Conservation (phyloP, 1,140 invertebrate species). For the Heliconius eleuchia region DNA sequence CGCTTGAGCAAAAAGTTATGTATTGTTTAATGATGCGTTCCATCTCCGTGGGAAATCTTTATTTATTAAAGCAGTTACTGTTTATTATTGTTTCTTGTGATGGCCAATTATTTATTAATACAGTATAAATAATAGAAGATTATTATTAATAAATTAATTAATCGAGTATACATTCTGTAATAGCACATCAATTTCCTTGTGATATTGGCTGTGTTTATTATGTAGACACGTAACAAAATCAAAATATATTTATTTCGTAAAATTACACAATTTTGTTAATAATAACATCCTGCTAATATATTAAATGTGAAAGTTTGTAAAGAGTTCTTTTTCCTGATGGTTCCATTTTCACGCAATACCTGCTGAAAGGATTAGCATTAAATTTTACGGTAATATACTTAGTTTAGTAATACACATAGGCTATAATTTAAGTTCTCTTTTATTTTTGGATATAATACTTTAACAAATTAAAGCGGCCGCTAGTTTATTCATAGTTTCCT, state of each 20-base stretch:
- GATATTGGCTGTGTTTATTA: not conserved
- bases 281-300: not conserved
- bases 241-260: not conserved
- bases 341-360: too few relatives aligned
- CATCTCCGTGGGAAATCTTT: conserved; percentile 33
- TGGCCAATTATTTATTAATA: not conserved
- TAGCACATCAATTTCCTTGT: not conserved
- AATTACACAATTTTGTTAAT: not conserved
- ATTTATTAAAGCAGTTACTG: not conserved
- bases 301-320: too few relatives aligned
- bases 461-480: too few relatives aligned
- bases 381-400: too few relatives aligned
- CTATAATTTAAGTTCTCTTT: too few relatives aligned
- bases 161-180: not conserved
- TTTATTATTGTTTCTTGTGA: conserved; percentile 9
- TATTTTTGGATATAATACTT: too few relatives aligned
- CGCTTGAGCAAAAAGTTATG: conserved; percentile 20
- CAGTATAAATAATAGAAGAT: not conserved
- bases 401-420: too few relatives aligned
- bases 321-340: too few relatives aligned
- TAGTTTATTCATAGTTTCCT: not conserved
- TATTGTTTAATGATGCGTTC: conserved; percentile 31
- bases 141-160: not conserved
- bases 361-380: too few relatives aligned
- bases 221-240: not conserved